These are phyloP conservation scores for Paragorgia papillata DNA, from an alignment of 92 coral and sea anemone species.

Conservation along the genomic window DNA sequence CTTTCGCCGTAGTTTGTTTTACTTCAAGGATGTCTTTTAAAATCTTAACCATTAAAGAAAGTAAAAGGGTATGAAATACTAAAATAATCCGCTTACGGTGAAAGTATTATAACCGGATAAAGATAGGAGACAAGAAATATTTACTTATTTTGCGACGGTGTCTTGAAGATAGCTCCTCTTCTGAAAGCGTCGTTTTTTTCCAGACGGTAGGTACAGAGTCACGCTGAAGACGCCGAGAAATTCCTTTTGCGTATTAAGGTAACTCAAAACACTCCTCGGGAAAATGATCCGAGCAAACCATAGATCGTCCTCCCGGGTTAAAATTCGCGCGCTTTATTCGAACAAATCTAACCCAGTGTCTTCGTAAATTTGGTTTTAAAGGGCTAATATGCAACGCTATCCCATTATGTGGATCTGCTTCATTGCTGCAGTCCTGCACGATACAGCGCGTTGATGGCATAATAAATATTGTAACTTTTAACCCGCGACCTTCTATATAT, in stretches of 20 bases:
- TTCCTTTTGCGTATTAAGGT: not conserved
- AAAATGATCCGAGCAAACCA: slow-evolving; percentile 31
- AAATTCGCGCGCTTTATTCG: slow-evolving; percentile 17
- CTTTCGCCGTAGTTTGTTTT: not conserved
- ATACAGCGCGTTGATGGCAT: slow-evolving; percentile 22
- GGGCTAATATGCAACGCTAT: slow-evolving; percentile 20
- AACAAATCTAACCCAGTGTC: slow-evolving; percentile 17
- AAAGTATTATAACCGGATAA: not conserved
- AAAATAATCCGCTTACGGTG: not conserved
- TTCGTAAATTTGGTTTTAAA: not conserved
- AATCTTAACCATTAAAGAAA: not conserved
- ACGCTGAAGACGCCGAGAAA: not conserved
- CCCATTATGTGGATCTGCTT: not conserved
- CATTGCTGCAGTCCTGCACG: slow-evolving; percentile 20
- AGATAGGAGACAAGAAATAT: not conserved
- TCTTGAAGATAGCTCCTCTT: slow-evolving; percentile 20
- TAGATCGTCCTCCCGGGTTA: slow-evolving; percentile 12
- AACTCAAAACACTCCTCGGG: slow-evolving; percentile 20
- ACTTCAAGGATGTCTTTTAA: not conserved
- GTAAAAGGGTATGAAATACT: not conserved
- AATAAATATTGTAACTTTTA: not conserved
- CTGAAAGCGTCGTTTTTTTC: slow-evolving; percentile 14
- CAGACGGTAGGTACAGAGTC: slow-evolving; percentile 28
- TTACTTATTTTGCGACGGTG: slow-evolving; percentile 30
- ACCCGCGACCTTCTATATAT: not conserved